These are phyloP conservation scores for Margarornis squamiger DNA, from an alignment of 2,797 vertebrate species.

Conservation along the genomic window DNA sequence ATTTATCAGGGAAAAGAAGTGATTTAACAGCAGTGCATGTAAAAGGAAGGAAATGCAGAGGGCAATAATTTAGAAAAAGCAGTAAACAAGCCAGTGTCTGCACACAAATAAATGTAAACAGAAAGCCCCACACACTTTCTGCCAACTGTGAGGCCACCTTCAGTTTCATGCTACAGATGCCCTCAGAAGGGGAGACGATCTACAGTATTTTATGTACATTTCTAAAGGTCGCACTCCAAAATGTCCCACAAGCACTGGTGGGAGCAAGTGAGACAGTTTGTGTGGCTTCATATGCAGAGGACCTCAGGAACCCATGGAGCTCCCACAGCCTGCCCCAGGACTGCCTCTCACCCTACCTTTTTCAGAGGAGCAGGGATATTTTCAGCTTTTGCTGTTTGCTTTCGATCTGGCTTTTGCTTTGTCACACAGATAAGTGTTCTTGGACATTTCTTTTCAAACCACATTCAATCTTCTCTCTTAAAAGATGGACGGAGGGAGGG, in stretches of 20 bases:
- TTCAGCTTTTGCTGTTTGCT: not conserved
- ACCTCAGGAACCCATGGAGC: not conserved
- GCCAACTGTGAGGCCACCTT: conserved; percentile 47
- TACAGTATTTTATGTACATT: not conserved
- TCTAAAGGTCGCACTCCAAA: conserved; percentile 1
- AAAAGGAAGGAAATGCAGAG: conserved; percentile 65
- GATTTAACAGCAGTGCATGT: conserved; percentile 45
- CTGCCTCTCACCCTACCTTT: not conserved
- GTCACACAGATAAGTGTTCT: not conserved
- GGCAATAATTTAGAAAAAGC: conserved; percentile 60
- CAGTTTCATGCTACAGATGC: conserved; percentile 16
- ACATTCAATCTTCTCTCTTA: not conserved
- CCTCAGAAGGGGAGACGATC: not conserved
- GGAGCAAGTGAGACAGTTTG: not conserved
- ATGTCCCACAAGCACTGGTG: not conserved
- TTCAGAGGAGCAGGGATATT: not conserved
- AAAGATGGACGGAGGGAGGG: not conserved
- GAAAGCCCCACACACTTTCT: conserved; percentile 43
- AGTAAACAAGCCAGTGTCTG: conserved; percentile 44
- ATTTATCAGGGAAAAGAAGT: conserved; percentile 57
- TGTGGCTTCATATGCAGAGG: not conserved
- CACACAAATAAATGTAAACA: conserved; percentile 73
- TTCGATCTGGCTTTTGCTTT: not conserved
- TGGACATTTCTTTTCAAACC: conserved; percentile 18
- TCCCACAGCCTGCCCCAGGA: not conserved